A percentile compares a stretch with the other conserved stretches of the same genome.
These are phyloP conservation scores for Poeciliopsis infans DNA, from an alignment of 2,797 vertebrate species.

Conservation along the genomic window DNA sequence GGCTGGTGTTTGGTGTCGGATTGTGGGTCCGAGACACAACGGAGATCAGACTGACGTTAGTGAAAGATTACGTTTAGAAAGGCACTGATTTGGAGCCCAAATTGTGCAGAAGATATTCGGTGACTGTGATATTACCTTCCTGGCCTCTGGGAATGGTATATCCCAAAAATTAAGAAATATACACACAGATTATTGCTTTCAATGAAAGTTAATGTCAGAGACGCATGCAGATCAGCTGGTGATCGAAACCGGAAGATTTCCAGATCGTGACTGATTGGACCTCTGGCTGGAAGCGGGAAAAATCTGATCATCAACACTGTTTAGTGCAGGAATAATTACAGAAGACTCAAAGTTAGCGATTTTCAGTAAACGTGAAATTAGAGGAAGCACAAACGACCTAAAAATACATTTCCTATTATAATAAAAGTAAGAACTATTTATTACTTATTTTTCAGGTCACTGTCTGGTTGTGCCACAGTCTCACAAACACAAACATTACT, in stretches of 20 bases:
- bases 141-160: not conserved
- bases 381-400: not conserved
- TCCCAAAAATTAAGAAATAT: not conserved
- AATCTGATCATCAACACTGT: not conserved
- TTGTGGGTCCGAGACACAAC: constrained; percentile 58
- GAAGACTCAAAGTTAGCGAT: not conserved
- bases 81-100: constrained; percentile 28
- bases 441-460: too few relatives aligned
- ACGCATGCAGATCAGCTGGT: not conserved
- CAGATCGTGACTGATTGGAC: not conserved
- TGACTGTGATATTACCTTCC: not conserved
- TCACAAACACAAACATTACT: too few relatives aligned
- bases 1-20: constrained; percentile 78
- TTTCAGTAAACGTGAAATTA: not conserved
- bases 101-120: constrained; percentile 9
- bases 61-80: constrained; percentile 60
- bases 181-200: not conserved
- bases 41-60: constrained; percentile 73
- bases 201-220: not conserved
- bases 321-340: not conserved
- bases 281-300: not conserved
- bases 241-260: not conserved
- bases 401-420: not conserved
- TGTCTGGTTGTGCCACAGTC: too few relatives aligned
- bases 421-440: too few relatives aligned